Evolutionary conservation across 2,797 vertebrate genomes (phyloP).

Genomic region (Ammospiza maritima): DNA sequence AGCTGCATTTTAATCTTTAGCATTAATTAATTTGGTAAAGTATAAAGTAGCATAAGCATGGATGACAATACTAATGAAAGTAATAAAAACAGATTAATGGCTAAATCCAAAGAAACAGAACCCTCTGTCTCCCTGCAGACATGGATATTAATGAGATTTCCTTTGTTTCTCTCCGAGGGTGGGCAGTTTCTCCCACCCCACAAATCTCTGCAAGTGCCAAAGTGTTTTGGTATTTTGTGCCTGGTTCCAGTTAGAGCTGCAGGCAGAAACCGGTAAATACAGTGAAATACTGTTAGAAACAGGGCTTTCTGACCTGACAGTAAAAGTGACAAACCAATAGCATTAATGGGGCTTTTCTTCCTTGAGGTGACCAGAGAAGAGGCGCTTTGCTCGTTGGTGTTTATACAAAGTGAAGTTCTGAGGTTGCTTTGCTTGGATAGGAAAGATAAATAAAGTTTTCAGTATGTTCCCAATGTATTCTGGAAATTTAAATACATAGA

Average conservation of each 20-base stretch:
- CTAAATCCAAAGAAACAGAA: neutral
- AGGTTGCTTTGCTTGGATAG: neutral
- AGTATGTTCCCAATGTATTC: rapidly evolving
- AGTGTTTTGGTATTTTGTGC: neutral
- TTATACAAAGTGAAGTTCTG: neutral
- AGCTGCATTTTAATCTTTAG: neutral
- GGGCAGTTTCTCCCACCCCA: neutral
- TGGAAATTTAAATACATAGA: neutral
- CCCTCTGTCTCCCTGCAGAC: neutral
- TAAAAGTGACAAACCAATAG: neutral
- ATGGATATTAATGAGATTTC: neutral
- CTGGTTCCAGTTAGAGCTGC: neutral
- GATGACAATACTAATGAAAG: no score
- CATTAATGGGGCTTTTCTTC: neutral
- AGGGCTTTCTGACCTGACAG: neutral
- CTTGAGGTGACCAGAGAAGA: neutral
- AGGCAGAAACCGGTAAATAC: neutral
- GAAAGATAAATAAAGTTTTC: neutral
- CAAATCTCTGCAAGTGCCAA: neutral
- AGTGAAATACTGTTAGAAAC: neutral
- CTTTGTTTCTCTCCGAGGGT: neutral
- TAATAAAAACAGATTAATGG: no score
- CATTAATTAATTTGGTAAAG: conserved; percentile 11
- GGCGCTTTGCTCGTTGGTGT: neutral
- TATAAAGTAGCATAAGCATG: neutral